Conservation (phyloP, 2,888 invertebrate genomes). For the Aphidoletes aphidimyza region DNA sequence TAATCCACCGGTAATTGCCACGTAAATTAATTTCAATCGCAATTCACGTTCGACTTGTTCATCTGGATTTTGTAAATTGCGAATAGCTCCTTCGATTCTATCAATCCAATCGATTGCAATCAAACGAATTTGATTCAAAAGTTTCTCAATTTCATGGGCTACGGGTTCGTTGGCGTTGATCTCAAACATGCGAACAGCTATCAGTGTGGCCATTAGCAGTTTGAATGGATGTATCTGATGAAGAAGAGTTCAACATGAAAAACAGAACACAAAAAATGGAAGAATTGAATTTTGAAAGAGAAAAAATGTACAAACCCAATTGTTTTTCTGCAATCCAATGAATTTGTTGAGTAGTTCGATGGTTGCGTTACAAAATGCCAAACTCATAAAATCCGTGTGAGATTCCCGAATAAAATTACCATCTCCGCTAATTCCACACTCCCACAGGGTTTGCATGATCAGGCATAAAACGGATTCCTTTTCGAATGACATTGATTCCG, state of each 20-base stretch:
- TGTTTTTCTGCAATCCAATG: background rate
- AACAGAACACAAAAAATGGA: too few relatives aligned
- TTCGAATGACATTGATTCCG: slow-evolving; percentile 48
- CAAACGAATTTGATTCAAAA: background rate
- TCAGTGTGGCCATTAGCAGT: background rate
- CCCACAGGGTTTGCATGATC: slow-evolving; percentile 3
- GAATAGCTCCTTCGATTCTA: background rate
- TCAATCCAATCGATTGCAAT: background rate
- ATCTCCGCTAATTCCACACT: background rate
- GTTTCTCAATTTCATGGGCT: background rate
- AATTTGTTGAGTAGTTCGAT: background rate
- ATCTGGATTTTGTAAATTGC: background rate
- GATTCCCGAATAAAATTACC: slow-evolving; percentile 14
- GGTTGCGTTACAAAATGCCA: background rate
- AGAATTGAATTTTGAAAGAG: too few relatives aligned
- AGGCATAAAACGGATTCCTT: background rate
- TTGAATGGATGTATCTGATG: slow-evolving; percentile 10
- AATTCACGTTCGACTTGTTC: background rate
- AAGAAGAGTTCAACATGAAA: too few relatives aligned
- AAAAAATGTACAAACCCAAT: too few relatives aligned
- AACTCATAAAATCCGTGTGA: background rate
- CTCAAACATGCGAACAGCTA: slow-evolving; percentile 16
- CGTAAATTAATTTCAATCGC: background rate
- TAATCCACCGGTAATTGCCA: too few relatives aligned
- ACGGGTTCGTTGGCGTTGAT: background rate